Base-by-base conservation (phyloP, 2,113 vertebrate species). In the Stigmatopora argus region DNA sequence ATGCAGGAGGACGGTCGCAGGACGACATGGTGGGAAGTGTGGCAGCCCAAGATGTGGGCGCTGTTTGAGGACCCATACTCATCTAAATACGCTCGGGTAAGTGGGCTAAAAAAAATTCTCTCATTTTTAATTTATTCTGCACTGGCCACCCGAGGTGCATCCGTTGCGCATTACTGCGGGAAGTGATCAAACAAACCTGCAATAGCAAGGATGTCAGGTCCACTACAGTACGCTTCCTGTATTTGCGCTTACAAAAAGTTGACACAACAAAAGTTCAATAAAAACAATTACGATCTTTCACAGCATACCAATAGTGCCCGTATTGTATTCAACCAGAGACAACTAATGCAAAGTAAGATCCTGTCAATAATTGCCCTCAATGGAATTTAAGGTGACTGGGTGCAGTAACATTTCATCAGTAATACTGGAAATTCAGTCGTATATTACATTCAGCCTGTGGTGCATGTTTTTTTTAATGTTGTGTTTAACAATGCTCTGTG, bases 21-120 rank as follows among this genome's bases (percentile, higher is more conserved):
- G 64, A 68, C 75, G 64, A 87, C 91, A 69, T 88, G 93, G 86
- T 97, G 96, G 91, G 85, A 89, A 38, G 90, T 90, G 46, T 96
- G 94, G 95, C 95, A 92, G 78, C 94, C 95, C 34, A 83, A 69
- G 69, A 92, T 96, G 84, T 99, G 97, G 97, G 94, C 94, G 4
- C 95, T 99, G 69, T 99, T 98, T 66, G 96, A 98, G 84, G 96
- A 98, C 76, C 97, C 97, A 62, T 99, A 99, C 87, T 98, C 96
- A 0, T 98, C 96, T 71, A 92, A 93, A 85, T 94, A 96, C 0
- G 96, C 96, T 34, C 91, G 95, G 94, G 97, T 99, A 89, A 84
- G 86, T 82, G 48, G 1, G n/a, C n/a, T n/a, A n/a, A n/a, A n/a
- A n/a, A n/a, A n/a, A n/a, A 21, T 52, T 52, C 51, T 60, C 3